Percentiles rank a stretch among this genome's conserved stretches.
Conservation (phyloP, 1,140 invertebrate species). For the Aphaenogaster ashmeadi region DNA sequence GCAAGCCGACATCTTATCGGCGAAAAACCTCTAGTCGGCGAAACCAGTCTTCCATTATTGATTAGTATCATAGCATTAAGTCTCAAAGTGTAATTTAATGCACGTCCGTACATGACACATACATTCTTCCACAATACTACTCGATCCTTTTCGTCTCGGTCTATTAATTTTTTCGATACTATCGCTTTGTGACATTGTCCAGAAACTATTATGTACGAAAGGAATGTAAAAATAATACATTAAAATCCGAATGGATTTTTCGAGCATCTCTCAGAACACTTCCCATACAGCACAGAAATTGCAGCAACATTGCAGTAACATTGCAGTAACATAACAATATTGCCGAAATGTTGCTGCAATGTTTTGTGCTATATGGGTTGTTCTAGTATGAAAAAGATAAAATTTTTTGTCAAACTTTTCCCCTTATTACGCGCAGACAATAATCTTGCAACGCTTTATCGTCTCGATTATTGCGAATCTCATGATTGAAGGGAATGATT, state of each 20-base stretch:
- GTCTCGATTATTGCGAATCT: background rate
- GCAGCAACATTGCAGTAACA: too few species aligned
- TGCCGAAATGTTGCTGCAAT: too few species aligned
- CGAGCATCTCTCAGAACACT: background rate
- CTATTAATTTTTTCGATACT: conserved; percentile 37
- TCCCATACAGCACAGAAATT: too few species aligned
- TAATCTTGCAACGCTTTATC: background rate
- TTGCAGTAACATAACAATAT: too few species aligned
- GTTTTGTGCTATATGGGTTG: too few species aligned
- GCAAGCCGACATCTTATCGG: background rate
- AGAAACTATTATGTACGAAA: background rate
- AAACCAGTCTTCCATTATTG: conserved; percentile 56
- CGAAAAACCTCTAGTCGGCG: background rate
- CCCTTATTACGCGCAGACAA: background rate
- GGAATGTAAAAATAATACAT: background rate
- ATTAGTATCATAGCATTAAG: conserved; percentile 43
- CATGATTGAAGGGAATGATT: background rate
- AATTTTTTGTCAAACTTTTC: conserved; percentile 6
- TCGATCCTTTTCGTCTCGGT: background rate
- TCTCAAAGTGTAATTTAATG: conserved; percentile 35
- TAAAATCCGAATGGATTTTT: background rate
- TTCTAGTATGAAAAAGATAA: conserved; percentile 25
- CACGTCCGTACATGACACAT: background rate
- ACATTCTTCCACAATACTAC: background rate
- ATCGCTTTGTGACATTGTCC: background rate